These are phyloP conservation scores for Acanthaster planci DNA, from an alignment of 35 echinoderm and acorn worm genomes.

Conservation along the genomic window DNA sequence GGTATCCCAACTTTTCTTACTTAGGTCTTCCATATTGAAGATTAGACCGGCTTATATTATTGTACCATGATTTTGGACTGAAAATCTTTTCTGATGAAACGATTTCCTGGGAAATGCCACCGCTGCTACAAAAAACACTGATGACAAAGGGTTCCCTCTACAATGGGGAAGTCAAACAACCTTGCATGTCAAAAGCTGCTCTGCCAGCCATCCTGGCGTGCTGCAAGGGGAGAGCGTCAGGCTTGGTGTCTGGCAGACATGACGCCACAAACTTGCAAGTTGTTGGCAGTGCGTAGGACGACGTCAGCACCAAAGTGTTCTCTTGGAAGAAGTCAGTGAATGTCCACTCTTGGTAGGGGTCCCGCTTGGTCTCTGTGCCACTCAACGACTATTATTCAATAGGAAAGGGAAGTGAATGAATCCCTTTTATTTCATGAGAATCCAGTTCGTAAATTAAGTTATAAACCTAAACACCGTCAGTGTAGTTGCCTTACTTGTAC, in stretches of 20 bases:
- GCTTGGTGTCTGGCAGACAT: constrained; percentile 50
- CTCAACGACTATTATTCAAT: not conserved
- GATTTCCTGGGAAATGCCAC: too few relatives aligned
- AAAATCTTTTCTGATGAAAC: too few relatives aligned
- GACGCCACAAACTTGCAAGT: constrained; percentile 52
- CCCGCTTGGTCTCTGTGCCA: constrained; percentile 29
- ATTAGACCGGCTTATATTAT: too few relatives aligned
- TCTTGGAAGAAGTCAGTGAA: constrained; percentile 72
- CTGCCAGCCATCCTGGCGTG: constrained; percentile 38
- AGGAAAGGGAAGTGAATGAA: not conserved
- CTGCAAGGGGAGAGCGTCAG: constrained; percentile 30
- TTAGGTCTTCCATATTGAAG: too few relatives aligned
- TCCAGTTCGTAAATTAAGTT: too few relatives aligned
- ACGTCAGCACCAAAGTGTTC: constrained; percentile 76
- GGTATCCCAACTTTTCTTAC: too few relatives aligned
- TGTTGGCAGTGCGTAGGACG: constrained; percentile 52
- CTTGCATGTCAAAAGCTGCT: not conserved
- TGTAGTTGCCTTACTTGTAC: too few relatives aligned
- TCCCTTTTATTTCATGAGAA: too few relatives aligned
- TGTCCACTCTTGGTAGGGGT: constrained; percentile 71
- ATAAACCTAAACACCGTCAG: too few relatives aligned
- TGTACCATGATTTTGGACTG: too few relatives aligned
- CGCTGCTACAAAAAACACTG: too few relatives aligned
- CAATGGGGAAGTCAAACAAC: not conserved
- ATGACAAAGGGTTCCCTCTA: too few relatives aligned